Percentiles rank a stretch among this genome's conserved stretches.
phyloP scores from a whole-genome alignment of 2,888 invertebrate genomes.

The Tinea semifulvella region DNA sequence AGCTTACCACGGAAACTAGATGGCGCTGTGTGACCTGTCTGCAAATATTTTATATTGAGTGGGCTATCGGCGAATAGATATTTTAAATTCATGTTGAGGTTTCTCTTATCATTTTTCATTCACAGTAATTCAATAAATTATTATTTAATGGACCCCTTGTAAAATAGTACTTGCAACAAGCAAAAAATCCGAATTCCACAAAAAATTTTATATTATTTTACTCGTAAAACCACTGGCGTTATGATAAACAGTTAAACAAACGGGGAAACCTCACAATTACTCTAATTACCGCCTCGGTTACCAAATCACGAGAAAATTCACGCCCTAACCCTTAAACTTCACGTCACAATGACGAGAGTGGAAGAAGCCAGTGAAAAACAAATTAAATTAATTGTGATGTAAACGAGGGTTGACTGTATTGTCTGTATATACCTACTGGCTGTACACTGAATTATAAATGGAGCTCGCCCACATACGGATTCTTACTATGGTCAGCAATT shows the following conservation, averaged over 20 bases:
- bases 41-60: too few species aligned
- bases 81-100: too few species aligned
- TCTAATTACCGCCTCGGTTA: conserved; percentile 58
- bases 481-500: conserved; percentile 4
- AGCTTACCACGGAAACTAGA: too few species aligned
- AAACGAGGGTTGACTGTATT: conserved; percentile 57
- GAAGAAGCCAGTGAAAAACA: conserved; percentile 64
- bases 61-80: too few species aligned
- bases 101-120: too few species aligned
- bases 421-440: conserved; percentile 15
- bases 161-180: too few species aligned
- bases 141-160: too few species aligned
- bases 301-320: conserved; percentile 62
- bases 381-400: conserved; percentile 65
- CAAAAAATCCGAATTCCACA: too few species aligned
- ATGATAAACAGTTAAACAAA: conserved; percentile 57
- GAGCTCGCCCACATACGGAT: conserved; percentile 16
- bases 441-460: conserved; percentile 50
- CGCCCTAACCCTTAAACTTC: conserved; percentile 44
- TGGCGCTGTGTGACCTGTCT: too few species aligned
- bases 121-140: too few species aligned
- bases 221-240: too few species aligned
- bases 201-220: too few species aligned
- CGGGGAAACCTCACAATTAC: conserved; percentile 55
- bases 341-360: conserved; percentile 55